A percentile compares a stretch with the other conserved stretches of the same genome.
phyloP scores from a whole-genome alignment of 2,888 invertebrate genomes.

The Melanargia galathea region DNA sequence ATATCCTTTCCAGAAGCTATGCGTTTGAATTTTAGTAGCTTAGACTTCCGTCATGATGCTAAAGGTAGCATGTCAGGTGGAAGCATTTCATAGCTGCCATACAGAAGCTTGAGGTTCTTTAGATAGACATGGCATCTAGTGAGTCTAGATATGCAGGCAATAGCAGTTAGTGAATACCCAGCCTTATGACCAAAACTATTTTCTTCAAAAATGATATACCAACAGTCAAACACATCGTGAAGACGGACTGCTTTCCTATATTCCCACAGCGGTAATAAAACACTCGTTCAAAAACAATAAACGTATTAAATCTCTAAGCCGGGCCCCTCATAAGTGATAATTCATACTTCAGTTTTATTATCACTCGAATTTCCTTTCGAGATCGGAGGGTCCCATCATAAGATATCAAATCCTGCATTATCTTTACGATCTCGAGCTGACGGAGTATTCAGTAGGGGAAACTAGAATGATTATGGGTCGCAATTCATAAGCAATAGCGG shows the following conservation, averaged over 20 bases:
- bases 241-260: constrained; percentile 2
- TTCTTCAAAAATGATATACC: background rate
- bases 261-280: constrained; percentile 28
- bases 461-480: constrained; percentile 43
- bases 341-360: constrained; percentile 64
- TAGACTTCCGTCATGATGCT: too few species aligned
- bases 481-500: constrained; percentile 27
- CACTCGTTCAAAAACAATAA: constrained; percentile 33
- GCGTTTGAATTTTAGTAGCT: too few species aligned
- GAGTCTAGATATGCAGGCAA: too few species aligned
- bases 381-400: constrained; percentile 65
- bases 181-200: background rate
- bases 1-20: too few species aligned
- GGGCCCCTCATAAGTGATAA: constrained; percentile 37
- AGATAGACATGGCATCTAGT: too few species aligned
- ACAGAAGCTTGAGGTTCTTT: too few species aligned
- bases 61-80: too few species aligned
- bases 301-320: constrained; percentile 33
- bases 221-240: background rate
- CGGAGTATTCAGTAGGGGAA: constrained; percentile 36
- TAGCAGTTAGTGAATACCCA: too few species aligned
- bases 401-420: constrained; percentile 70
- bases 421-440: constrained; percentile 61
- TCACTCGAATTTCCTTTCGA: constrained; percentile 72
- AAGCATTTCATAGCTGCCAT: too few species aligned